Evolutionary conservation across 2,888 invertebrate species (phyloP).

Genomic region (Dicycla oo): DNA sequence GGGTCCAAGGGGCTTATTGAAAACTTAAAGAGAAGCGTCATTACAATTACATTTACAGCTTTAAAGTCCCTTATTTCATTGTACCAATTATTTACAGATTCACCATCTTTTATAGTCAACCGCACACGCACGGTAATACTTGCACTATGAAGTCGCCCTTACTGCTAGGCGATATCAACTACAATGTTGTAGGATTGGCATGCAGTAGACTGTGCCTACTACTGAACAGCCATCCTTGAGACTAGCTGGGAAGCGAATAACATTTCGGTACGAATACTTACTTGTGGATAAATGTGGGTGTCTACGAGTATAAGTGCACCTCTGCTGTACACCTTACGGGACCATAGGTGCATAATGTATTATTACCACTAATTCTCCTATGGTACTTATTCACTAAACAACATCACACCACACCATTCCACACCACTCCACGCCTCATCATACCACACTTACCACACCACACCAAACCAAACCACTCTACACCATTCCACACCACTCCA

Average conservation of each 20-base stretch:
- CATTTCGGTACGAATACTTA: neutral
- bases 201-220: neutral
- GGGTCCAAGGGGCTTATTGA: slow-evolving; percentile 2
- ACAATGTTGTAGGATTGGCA: neutral
- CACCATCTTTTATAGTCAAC: neutral
- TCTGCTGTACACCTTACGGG: too few relatives aligned
- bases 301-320: too few relatives aligned
- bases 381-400: too few relatives aligned
- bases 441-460: too few relatives aligned
- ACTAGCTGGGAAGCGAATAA: neutral
- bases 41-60: neutral
- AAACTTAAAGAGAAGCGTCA: neutral
- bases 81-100: neutral
- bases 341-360: too few relatives aligned
- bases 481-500: too few relatives aligned
- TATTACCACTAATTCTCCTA: too few relatives aligned
- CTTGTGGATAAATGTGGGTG: neutral
- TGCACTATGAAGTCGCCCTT: neutral
- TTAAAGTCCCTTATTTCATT: neutral
- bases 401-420: too few relatives aligned
- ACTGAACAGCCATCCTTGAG: neutral
- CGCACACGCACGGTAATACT: neutral
- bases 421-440: too few relatives aligned
- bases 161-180: neutral
- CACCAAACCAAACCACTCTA: too few relatives aligned